phyloP scores from a whole-genome alignment of 2,797 vertebrate genomes.

The Sebastes miniatus region DNA sequence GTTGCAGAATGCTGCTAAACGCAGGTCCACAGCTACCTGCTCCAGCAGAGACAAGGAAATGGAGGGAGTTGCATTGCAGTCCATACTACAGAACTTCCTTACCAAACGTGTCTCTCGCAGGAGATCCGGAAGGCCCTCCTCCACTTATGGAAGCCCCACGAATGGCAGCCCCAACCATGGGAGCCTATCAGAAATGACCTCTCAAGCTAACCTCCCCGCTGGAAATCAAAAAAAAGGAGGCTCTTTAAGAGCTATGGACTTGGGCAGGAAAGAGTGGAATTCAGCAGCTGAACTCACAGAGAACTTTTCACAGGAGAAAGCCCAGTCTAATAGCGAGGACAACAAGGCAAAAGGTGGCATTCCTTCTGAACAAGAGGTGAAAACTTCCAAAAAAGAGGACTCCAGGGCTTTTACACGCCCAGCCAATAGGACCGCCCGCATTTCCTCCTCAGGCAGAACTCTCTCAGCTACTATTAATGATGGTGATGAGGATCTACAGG shows the following conservation, averaged over 20 bases:
- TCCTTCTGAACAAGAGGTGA: constrained; percentile 14
- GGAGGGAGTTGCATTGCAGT: constrained; percentile 79
- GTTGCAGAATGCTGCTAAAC: constrained; percentile 68
- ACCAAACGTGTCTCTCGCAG: constrained; percentile 52
- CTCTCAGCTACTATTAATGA: constrained; percentile 38
- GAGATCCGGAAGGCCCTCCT: constrained; percentile 54
- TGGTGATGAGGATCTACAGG: constrained; percentile 59
- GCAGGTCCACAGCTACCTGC: constrained; percentile 85
- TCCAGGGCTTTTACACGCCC: background rate
- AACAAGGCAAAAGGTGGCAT: background rate
- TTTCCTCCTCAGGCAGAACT: constrained; percentile 28
- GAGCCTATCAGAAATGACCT: constrained; percentile 66
- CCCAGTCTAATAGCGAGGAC: background rate
- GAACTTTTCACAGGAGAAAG: constrained; percentile 2
- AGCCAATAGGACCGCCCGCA: background rate
- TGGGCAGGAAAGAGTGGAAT: constrained; percentile 66
- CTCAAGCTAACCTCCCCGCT: constrained; percentile 34
- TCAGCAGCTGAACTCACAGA: constrained; percentile 53
- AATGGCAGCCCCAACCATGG: constrained; percentile 48
- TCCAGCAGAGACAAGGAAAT: constrained; percentile 82
- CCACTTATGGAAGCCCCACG: constrained; percentile 43
- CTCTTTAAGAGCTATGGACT: constrained; percentile 6
- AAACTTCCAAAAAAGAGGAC: constrained; percentile 7
- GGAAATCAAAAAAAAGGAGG: background rate
- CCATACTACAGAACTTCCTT: constrained; percentile 74